Evolutionary conservation across 2,888 invertebrate species (phyloP), one percentile per base, ranked within the genome.

Genomic region (Mystacides longicornis): DNA sequence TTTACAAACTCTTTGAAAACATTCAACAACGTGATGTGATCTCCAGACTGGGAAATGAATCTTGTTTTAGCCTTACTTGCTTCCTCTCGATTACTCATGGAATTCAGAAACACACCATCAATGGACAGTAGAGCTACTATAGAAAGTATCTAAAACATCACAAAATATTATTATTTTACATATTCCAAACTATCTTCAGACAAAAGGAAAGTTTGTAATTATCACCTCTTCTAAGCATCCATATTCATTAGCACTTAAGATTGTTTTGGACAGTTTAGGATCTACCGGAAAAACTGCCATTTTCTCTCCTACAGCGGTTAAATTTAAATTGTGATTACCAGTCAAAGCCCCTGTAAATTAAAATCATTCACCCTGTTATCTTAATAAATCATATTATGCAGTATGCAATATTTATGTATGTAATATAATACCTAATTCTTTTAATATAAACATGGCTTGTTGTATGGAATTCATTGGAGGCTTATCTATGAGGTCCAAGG

Each of bases 281-380:
- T 97, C 95, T 33, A 98, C 77, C 0, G 98, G 98, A 70, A 95
- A 95, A 14, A 83, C 80, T 0, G 92, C 82, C 93, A 97, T 93
- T 67, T 87, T 83, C 63, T 81, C 82, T 0, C 97, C 97, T 1
- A 88, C 64, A 0, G 79, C 72, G 0, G 94, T 95, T 61, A 97
- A 74, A 68, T 83, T 79, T 1, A 81, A 80, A 55, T 79, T 76
- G 7, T 71, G 67, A 4, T 75, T 68, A 56, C 67, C 73, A 58
- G 84, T 82, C 48, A 93, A 79, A 20, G 91, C 91, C 52, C 86
- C 77, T 77, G 60, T 58, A 71, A 69, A 45, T 45, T 27, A 23
- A 23, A 55, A 21, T n/a, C n/a, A n/a, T n/a, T n/a, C n/a, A n/a
- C n/a, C n/a, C n/a, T n/a, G n/a, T n/a, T n/a, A n/a, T n/a, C n/a